phyloP scores from a whole-genome alignment of 2,797 vertebrate species.

The Balearica regulorum region DNA sequence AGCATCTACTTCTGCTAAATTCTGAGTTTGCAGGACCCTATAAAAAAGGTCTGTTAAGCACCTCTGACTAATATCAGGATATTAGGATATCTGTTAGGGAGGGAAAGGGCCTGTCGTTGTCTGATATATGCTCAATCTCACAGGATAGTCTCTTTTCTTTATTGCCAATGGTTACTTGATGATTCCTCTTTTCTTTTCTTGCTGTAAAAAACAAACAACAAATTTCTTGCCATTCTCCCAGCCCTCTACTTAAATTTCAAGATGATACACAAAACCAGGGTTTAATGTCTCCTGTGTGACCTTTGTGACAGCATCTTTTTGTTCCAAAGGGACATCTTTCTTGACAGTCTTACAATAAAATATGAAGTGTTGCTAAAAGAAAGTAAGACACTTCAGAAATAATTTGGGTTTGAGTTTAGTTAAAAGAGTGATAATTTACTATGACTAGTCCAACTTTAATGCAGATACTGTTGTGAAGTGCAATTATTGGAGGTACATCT shows the following conservation, averaged over 20 bases:
- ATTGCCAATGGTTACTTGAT: neutral
- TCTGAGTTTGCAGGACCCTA: neutral
- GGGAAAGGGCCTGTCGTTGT: neutral
- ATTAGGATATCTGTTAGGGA: rapidly evolving
- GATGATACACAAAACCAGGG: neutral
- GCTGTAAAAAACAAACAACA: neutral
- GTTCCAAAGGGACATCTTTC: neutral
- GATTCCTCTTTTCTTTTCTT: neutral
- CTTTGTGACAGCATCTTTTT: neutral
- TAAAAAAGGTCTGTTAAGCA: neutral
- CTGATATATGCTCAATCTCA: neutral
- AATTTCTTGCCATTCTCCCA: neutral
- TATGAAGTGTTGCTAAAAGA: neutral
- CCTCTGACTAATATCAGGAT: neutral
- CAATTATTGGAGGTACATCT: neutral
- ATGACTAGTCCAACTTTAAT: neutral
- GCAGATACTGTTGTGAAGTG: neutral
- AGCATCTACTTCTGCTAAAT: neutral
- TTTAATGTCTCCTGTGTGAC: neutral
- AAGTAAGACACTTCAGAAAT: neutral
- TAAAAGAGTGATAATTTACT: neutral
- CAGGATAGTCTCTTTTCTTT: neutral
- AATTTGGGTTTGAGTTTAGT: neutral
- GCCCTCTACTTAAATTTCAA: neutral
- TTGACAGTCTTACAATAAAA: neutral